Evolutionary conservation across 2,797 vertebrate species (phyloP).

Genomic region (Cossypha niveicapilla): DNA sequence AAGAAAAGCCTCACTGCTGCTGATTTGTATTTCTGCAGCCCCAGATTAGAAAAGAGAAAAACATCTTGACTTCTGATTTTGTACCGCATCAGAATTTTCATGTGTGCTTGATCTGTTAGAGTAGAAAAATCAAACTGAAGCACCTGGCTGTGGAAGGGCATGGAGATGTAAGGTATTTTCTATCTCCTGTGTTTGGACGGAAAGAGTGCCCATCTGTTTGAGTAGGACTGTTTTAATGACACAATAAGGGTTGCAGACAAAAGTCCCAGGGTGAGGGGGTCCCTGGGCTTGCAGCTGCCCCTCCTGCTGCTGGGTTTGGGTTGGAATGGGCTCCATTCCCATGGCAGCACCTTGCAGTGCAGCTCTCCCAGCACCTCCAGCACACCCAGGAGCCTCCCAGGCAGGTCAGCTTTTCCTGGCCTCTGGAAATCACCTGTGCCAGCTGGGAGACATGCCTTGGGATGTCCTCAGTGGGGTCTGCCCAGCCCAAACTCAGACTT

Average conservation of each 20-base stretch:
- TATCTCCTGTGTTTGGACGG: background rate
- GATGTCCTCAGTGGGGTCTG: background rate
- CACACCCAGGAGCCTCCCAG: rapidly evolving
- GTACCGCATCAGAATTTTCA: background rate
- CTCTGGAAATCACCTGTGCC: background rate
- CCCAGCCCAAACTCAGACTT: rapidly evolving
- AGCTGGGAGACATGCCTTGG: background rate
- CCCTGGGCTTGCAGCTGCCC: background rate
- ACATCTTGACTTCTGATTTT: background rate
- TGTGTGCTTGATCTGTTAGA: rapidly evolving
- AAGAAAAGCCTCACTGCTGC: background rate
- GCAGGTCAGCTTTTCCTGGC: background rate
- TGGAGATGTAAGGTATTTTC: background rate
- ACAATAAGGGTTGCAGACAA: background rate
- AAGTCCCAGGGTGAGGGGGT: background rate
- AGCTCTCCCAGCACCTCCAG: background rate
- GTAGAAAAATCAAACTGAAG: background rate
- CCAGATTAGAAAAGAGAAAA: background rate
- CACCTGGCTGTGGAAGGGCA: background rate
- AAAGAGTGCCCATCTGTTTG: background rate
- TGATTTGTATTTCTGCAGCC: background rate
- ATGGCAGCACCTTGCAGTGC: rapidly evolving
- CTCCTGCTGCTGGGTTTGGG: background rate
- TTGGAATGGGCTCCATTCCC: no score
- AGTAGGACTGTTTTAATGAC: background rate